Conservation (phyloP, 2,888 invertebrate species). For the Xylocampa areola region DNA sequence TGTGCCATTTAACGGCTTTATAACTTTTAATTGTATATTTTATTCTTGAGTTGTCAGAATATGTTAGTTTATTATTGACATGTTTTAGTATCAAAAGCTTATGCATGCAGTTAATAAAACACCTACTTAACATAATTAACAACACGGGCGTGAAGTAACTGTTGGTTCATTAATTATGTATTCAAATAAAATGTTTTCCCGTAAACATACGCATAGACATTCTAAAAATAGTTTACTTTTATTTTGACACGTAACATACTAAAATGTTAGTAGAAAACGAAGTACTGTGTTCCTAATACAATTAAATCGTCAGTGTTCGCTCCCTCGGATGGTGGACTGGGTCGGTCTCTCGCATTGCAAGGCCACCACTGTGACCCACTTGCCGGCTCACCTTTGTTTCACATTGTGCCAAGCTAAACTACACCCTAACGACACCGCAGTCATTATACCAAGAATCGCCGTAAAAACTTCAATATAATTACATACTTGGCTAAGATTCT, state of each 20-base stretch:
- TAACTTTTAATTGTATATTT: conserved; percentile 38
- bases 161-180: conserved; percentile 10
- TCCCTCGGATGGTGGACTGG: conserved; percentile 71
- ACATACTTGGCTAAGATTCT: conserved; percentile 45
- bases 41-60: conserved; percentile 12
- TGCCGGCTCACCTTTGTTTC: conserved; percentile 83
- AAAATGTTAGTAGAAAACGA: conserved; percentile 7
- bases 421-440: conserved; percentile 65
- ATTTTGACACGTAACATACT: conserved; percentile 3
- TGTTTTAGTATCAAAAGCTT: conserved; percentile 9
- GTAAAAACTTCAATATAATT: conserved; percentile 57
- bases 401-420: conserved; percentile 69
- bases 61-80: conserved; percentile 8
- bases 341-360: conserved; percentile 74
- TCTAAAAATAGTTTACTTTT: conserved; percentile 39
- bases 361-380: conserved; percentile 82
- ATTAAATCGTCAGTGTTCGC: conserved; percentile 38
- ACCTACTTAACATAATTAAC: not conserved
- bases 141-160: not conserved
- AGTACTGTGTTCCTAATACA: conserved; percentile 31
- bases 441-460: conserved; percentile 50
- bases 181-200: conserved; percentile 32
- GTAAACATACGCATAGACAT: conserved; percentile 24
- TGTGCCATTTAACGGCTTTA: conserved; percentile 42
- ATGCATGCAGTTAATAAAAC: conserved; percentile 14